These are phyloP conservation scores for Dicrostonyx torquatus DNA, from an alignment of 2,797 vertebrate genomes.

Conservation along the genomic window DNA sequence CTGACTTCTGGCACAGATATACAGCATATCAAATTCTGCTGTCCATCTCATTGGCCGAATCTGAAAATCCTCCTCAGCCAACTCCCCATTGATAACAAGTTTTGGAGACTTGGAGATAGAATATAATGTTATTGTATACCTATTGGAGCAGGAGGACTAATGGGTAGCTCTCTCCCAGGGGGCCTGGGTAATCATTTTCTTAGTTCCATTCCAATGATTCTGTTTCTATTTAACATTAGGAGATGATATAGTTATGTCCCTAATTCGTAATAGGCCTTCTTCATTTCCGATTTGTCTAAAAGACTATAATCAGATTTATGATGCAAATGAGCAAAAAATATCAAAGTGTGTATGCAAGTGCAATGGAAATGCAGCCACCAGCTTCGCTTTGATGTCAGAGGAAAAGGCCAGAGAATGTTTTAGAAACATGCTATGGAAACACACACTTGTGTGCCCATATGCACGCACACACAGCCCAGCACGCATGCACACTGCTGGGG, in stretches of 20 bases:
- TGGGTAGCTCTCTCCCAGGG: background rate
- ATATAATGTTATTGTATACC: background rate
- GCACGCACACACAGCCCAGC: background rate
- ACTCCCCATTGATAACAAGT: background rate
- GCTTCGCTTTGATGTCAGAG: background rate
- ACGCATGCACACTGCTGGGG: background rate
- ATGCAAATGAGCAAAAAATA: slow-evolving; percentile 47
- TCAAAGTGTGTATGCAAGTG: background rate
- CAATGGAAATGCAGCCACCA: background rate
- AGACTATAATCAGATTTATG: slow-evolving; percentile 31
- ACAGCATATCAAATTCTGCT: background rate
- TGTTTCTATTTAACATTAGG: background rate
- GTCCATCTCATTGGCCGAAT: background rate
- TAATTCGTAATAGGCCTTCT: background rate
- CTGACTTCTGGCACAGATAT: background rate
- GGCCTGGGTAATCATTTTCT: background rate
- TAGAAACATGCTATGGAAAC: background rate
- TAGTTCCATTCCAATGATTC: background rate
- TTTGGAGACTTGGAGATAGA: background rate
- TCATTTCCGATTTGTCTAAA: slow-evolving; percentile 59
- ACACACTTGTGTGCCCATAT: background rate
- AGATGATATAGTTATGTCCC: background rate
- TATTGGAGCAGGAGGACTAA: no score
- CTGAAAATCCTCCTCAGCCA: background rate
- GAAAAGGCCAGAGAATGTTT: background rate